phyloP scores from a whole-genome alignment of 1,140 invertebrate genomes.

The Euwallacea fornicatus region DNA sequence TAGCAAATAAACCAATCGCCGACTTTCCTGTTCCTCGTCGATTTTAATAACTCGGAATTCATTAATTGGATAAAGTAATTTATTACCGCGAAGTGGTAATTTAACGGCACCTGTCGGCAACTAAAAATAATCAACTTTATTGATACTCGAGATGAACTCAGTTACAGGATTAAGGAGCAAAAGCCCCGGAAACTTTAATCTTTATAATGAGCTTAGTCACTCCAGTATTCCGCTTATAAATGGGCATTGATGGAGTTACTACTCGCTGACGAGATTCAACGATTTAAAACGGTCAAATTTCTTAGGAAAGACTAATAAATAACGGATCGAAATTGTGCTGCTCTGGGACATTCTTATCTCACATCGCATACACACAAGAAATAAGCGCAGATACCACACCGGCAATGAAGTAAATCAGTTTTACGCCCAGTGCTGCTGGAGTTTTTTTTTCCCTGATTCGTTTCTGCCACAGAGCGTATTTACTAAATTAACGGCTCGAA shows the following conservation, averaged over 20 bases:
- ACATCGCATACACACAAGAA: not conserved
- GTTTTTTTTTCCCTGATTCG: not conserved
- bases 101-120: constrained; percentile 2
- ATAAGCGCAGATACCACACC: not conserved
- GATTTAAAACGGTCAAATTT: too few species aligned
- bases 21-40: too few species aligned
- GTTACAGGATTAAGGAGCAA: not conserved
- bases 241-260: too few species aligned
- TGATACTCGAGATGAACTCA: not conserved
- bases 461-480: not conserved
- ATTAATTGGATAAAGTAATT: not conserved
- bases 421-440: constrained; percentile 1
- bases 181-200: not conserved
- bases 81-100: not conserved
- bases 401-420: not conserved
- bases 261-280: too few species aligned
- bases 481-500: too few species aligned
- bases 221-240: not conserved
- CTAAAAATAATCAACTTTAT: constrained; percentile 2
- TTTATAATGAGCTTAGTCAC: not conserved
- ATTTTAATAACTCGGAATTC: not conserved
- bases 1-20: too few species aligned
- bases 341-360: not conserved
- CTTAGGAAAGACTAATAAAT: too few species aligned
- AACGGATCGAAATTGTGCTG: not conserved